A percentile compares a stretch with the other conserved stretches of the same genome.
Conservation (phyloP, 2,113 vertebrate species). For the Oenanthe oenanthe region DNA sequence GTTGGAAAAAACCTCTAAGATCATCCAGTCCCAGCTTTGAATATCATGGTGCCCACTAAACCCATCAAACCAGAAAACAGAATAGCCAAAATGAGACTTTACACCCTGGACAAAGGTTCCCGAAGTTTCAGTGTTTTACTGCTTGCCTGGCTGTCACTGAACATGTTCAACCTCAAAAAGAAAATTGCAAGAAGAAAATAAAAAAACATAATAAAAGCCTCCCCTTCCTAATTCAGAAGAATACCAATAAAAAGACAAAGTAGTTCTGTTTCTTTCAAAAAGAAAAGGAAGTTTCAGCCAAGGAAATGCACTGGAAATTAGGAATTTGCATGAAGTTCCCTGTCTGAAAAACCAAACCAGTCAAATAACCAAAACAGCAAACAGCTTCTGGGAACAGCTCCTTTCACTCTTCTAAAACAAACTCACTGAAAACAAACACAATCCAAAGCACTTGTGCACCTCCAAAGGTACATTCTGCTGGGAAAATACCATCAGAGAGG, state of each 20-base stretch:
- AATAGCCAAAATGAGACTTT: neutral
- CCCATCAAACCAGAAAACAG: neutral
- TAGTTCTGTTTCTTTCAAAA: neutral
- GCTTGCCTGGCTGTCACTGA: neutral
- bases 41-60: neutral
- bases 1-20: neutral
- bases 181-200: neutral
- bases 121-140: neutral
- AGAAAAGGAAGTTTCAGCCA: neutral
- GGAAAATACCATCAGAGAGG: neutral
- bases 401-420: neutral
- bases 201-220: neutral
- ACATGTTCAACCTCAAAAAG: neutral
- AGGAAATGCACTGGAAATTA: neutral
- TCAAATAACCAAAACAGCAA: neutral
- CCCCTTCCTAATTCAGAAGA: neutral
- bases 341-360: neutral
- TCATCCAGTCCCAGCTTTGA: neutral
- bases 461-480: neutral
- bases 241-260: neutral
- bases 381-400: neutral
- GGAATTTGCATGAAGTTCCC: neutral
- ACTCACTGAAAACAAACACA: neutral
- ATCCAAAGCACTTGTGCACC: neutral
- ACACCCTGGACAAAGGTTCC: neutral